These are phyloP conservation scores for Ericerus pela DNA, from an alignment of 1,140 invertebrate species.

Conservation along the genomic window DNA sequence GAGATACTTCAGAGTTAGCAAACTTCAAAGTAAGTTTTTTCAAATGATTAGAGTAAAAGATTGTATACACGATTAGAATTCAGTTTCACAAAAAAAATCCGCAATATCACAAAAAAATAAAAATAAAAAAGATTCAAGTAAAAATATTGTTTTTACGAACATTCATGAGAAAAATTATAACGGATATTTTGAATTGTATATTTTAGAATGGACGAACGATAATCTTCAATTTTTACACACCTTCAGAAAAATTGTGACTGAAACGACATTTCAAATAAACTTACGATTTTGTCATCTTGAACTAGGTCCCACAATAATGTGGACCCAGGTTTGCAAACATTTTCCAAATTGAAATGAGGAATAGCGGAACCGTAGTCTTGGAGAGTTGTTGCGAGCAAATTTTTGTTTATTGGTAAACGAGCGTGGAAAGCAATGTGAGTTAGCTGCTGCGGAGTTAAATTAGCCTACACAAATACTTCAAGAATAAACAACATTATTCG, in stretches of 20 bases:
- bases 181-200: background rate
- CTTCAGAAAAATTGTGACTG: background rate
- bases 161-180: background rate
- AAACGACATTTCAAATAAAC: slow-evolving; percentile 26
- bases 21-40: too few relatives aligned
- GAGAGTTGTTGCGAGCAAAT: slow-evolving; percentile 11
- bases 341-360: slow-evolving; percentile 50
- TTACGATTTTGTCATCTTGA: slow-evolving; percentile 79
- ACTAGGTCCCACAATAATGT: slow-evolving; percentile 86
- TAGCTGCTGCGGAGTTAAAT: slow-evolving; percentile 26
- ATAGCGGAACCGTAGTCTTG: slow-evolving; percentile 29
- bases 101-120: slow-evolving; percentile 4
- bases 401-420: slow-evolving; percentile 21
- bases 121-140: slow-evolving; percentile 14
- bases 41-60: too few relatives aligned
- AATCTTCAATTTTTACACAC: too few relatives aligned
- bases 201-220: too few relatives aligned
- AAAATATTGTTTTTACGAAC: background rate
- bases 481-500: background rate
- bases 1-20: too few relatives aligned
- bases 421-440: slow-evolving; percentile 29
- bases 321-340: slow-evolving; percentile 73
- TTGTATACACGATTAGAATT: too few relatives aligned
- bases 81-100: slow-evolving; percentile 19
- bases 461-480: slow-evolving; percentile 19